phyloP scores from a whole-genome alignment of 2,113 vertebrate genomes.

The Sclerurus mexicanus region DNA sequence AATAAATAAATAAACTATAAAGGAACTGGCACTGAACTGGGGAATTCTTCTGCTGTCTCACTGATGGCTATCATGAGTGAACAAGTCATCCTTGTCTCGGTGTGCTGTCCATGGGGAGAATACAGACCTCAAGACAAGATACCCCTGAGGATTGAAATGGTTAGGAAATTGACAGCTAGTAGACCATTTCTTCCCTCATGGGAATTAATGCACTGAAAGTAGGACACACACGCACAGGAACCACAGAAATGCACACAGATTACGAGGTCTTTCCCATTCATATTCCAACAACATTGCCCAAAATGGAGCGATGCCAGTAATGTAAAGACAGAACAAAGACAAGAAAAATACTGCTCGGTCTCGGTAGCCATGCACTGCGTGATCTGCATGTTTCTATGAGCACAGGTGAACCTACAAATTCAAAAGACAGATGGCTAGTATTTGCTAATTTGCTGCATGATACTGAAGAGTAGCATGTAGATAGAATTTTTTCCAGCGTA shows the following conservation, averaged over 20 bases:
- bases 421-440: background rate
- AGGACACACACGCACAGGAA: background rate
- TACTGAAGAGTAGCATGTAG: background rate
- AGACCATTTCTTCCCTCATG: background rate
- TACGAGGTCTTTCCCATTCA: background rate
- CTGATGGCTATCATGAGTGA: background rate
- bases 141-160: background rate
- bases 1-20: background rate
- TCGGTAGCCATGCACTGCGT: background rate
- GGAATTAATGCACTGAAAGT: background rate
- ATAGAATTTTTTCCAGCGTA: background rate
- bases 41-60: background rate
- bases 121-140: background rate
- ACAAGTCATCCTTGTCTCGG: background rate
- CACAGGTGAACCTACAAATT: background rate
- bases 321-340: background rate
- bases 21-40: background rate
- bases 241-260: background rate
- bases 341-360: background rate
- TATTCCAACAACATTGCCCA: background rate
- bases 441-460: background rate
- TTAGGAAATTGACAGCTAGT: background rate
- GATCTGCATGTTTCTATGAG: background rate
- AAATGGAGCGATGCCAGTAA: background rate
- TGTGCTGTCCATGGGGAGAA: background rate